Conservation (phyloP, 2,888 invertebrate genomes). For the Drosophila mimica region DNA sequence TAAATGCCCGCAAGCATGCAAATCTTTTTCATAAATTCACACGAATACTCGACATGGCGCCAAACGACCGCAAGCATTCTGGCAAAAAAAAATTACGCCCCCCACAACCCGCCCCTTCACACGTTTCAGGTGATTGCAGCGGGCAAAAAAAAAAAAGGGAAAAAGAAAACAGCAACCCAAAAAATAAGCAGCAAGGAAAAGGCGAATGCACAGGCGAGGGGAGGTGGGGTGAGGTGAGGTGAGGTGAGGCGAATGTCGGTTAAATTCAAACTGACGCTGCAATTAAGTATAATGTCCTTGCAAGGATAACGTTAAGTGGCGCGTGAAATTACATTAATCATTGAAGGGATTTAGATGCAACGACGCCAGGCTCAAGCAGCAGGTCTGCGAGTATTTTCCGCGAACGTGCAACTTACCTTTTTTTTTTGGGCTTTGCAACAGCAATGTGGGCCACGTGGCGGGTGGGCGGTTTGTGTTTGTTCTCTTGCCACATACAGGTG, state of each 20-base stretch:
- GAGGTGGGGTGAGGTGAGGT: not conserved
- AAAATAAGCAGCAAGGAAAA: not conserved
- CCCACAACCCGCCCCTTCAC: not conserved
- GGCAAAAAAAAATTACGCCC: conserved; percentile 2
- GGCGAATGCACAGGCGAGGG: not conserved
- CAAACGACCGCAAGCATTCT: conserved; percentile 23
- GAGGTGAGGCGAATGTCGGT: conserved; percentile 54
- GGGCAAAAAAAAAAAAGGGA: conserved; percentile 2
- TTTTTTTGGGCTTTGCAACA: conserved; percentile 35
- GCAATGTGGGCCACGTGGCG: not conserved
- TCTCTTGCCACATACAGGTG: conserved; percentile 12
- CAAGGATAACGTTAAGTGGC: conserved; percentile 84
- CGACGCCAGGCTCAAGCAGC: conserved; percentile 9
- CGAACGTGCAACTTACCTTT: conserved; percentile 36
- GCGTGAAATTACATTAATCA: conserved; percentile 84
- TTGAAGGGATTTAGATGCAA: conserved; percentile 82
- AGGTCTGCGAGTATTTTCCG: conserved; percentile 13
- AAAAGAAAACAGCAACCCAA: conserved; percentile 3
- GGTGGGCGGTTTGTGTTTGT: conserved; percentile 22
- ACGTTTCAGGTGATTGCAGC: conserved; percentile 24
- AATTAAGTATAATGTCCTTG: conserved; percentile 84
- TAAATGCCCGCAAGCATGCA: conserved; percentile 80
- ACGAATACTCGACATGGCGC: conserved; percentile 49
- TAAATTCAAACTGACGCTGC: conserved; percentile 81
- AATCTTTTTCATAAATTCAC: conserved; percentile 81